A percentile compares a stretch with the other conserved stretches of the same genome.
Evolutionary conservation across 2,797 vertebrate species (phyloP).

Genomic region (Periparus ater): DNA sequence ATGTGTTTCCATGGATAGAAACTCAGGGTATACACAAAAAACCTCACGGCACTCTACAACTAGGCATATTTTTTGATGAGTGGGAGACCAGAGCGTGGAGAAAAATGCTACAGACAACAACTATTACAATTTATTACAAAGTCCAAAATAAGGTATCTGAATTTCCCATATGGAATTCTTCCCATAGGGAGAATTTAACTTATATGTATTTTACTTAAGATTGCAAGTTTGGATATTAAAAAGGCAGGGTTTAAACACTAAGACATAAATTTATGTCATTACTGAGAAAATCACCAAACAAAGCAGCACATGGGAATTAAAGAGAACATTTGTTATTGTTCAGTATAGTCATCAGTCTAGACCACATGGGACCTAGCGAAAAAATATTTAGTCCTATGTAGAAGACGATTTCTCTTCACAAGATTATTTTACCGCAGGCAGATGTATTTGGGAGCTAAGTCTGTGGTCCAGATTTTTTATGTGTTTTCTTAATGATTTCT

Average conservation of each 20-base stretch:
- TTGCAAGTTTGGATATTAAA: neutral
- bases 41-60: rapidly evolving
- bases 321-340: neutral
- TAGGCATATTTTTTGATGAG: neutral
- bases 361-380: neutral
- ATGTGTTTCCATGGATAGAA: neutral
- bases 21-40: neutral
- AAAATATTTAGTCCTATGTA: neutral
- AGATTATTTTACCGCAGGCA: neutral
- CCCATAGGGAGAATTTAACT: neutral
- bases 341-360: neutral
- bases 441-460: neutral
- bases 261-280: neutral
- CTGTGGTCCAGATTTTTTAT: neutral
- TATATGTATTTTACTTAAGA: neutral
- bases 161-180: neutral
- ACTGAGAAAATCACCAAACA: neutral
- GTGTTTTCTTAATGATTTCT: neutral
- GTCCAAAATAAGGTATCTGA: neutral
- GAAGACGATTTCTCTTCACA: neutral
- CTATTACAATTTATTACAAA: neutral
- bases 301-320: neutral
- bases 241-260: neutral
- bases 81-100: neutral
- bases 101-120: neutral